Evolutionary conservation across 1,140 invertebrate species (phyloP).

Genomic region (Trichoplusia ni): DNA sequence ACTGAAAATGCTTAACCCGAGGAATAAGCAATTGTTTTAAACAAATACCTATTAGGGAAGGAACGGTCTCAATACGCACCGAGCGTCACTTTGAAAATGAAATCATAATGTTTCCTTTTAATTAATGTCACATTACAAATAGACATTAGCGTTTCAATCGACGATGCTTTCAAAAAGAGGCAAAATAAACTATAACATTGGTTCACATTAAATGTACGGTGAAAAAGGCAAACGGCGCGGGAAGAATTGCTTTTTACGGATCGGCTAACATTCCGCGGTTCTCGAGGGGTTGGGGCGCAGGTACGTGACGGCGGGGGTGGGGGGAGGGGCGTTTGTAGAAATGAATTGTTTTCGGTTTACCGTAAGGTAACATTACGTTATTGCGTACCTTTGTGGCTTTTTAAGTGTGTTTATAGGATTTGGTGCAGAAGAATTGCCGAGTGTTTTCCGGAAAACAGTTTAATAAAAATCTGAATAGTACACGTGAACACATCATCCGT

Average conservation of each 20-base stretch:
- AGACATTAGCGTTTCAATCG: constrained; percentile 10
- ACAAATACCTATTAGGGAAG: no score
- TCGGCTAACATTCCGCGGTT: constrained; percentile 63
- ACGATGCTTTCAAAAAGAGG: constrained; percentile 11
- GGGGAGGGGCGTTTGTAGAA: constrained; percentile 43
- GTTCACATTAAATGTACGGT: constrained; percentile 70
- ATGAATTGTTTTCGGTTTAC: constrained; percentile 70
- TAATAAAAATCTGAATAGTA: constrained; percentile 23
- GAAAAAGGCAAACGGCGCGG: constrained; percentile 67
- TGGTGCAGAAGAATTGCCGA: constrained; percentile 21
- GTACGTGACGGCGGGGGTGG: constrained; percentile 33
- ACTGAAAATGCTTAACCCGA: no score
- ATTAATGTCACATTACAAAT: neutral
- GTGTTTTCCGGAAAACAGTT: constrained; percentile 11
- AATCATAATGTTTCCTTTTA: no score
- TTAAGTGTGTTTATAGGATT: constrained; percentile 64
- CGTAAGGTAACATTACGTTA: constrained; percentile 63
- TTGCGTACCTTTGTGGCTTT: constrained; percentile 64
- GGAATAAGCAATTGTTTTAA: no score
- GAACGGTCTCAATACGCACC: no score
- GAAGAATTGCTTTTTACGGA: constrained; percentile 76
- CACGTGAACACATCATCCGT: neutral
- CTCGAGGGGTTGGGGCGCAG: constrained; percentile 31
- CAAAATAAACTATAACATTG: constrained; percentile 59
- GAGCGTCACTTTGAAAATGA: no score